These are phyloP conservation scores for Chironomus striatipennis DNA, from an alignment of 1,140 invertebrate genomes.

Conservation along the genomic window DNA sequence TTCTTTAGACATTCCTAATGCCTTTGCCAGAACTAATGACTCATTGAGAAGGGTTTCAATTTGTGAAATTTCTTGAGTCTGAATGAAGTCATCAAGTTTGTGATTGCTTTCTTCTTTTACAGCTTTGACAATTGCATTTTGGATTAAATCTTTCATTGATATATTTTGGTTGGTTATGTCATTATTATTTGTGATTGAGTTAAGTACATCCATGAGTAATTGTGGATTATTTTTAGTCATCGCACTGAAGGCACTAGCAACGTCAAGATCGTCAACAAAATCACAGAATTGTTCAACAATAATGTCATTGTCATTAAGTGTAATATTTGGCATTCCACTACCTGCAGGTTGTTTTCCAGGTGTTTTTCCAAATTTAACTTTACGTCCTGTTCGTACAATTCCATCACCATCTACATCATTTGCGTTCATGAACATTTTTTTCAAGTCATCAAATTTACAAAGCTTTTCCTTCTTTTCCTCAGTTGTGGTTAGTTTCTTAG, in stretches of 20 bases:
- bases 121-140: constrained; percentile 32
- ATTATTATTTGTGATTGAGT: constrained; percentile 27
- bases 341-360: not conserved
- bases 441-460: not conserved
- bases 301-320: not conserved
- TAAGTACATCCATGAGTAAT: constrained; percentile 32
- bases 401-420: not conserved
- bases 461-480: too few relatives aligned
- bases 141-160: constrained; percentile 31
- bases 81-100: constrained; percentile 24
- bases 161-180: constrained; percentile 32
- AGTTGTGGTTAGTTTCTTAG: too few relatives aligned
- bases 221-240: constrained; percentile 35
- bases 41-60: constrained; percentile 22
- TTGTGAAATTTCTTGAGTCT: not conserved
- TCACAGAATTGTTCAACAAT: not conserved
- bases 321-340: not conserved
- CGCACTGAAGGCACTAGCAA: constrained; percentile 32
- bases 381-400: too few relatives aligned
- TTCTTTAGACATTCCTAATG: constrained; percentile 21
- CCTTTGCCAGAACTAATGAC: constrained; percentile 23
- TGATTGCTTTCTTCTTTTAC: constrained; percentile 29
- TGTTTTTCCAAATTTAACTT: too few relatives aligned
- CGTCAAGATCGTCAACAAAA: not conserved
- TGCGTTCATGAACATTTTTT: not conserved